These are phyloP conservation scores for Temnothorax curvispinosus DNA, from an alignment of 1,140 invertebrate species.

Conservation along the genomic window DNA sequence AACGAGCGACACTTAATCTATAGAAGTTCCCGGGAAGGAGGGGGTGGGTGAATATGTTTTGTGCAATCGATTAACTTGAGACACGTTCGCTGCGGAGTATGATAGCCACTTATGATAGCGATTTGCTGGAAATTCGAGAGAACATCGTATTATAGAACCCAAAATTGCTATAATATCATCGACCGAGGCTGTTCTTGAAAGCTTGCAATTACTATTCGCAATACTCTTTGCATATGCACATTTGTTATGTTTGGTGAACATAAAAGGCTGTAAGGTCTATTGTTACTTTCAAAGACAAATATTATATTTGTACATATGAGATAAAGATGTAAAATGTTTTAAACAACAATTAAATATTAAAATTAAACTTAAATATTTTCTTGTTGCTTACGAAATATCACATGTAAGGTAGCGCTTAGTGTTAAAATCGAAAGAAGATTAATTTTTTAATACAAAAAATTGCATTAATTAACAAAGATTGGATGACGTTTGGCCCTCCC, in stretches of 20 bases:
- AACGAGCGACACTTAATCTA: constrained; percentile 22
- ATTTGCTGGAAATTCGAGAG: constrained; percentile 5
- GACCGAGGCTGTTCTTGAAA: background rate
- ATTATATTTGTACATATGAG: background rate
- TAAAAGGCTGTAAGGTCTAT: background rate
- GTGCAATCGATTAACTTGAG: constrained; percentile 18
- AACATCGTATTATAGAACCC: background rate
- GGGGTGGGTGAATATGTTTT: background rate
- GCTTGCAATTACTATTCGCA: background rate
- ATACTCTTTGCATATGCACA: background rate
- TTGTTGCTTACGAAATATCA: background rate
- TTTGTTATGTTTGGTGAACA: background rate
- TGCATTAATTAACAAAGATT: background rate
- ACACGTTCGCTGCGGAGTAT: background rate
- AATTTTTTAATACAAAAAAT: background rate
- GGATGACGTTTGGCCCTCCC: background rate
- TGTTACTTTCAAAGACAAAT: background rate
- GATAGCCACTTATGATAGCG: constrained; percentile 2
- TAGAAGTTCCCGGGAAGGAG: background rate
- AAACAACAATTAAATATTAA: background rate
- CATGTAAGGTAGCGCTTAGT: background rate
- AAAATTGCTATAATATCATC: background rate
- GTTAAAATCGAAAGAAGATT: background rate
- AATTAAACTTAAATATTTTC: background rate
- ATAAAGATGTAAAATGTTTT: background rate